Base-by-base conservation (phyloP, 1,140 invertebrate species). In the Hylyphantes graminicola region DNA sequence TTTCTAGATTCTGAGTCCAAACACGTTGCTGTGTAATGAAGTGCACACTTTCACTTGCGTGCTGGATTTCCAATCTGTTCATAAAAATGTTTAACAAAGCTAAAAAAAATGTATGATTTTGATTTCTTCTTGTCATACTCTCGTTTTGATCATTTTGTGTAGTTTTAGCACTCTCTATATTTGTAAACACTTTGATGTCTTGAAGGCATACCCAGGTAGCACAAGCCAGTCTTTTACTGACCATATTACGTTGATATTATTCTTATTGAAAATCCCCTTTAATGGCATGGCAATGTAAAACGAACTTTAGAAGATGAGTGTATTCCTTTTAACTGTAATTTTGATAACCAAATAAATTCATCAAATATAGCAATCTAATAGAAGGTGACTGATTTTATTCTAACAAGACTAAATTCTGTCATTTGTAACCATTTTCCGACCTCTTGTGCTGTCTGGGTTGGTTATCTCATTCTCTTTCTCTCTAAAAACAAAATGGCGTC, bases 171-270 rank as follows among this genome's bases (percentile, higher is more conserved):
- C 50, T 15, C 67, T 70, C 19, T 19, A 17, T 70, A 53, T 51
- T 53, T 70, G 54, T 17, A 70, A 70, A 70, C 75, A 78, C 50
- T 77, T 67, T 78, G 63, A 78, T 74, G 72, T 59, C 72, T 15
- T 12, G 10, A 59, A 74, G 17, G 72, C 59, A 15, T 13, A 15
- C 17, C 13, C 13, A 61, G 17, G 6, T 15, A 61, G 17, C 59
- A 6, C 13, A 13, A 61, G 59, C 13, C 13, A 17, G 17, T 61
- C 13, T 17, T 61, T 61, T 6, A n/a, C n/a, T n/a, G n/a, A n/a
- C n/a, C n/a, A n/a, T n/a, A n/a, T n/a, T n/a, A n/a, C n/a, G n/a
- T n/a, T n/a, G n/a, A n/a, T n/a, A n/a, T n/a, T n/a, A n/a, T n/a
- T n/a, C n/a, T n/a, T n/a, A n/a, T n/a, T n/a, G n/a, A n/a, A n/a